These are phyloP conservation scores for Leptobrachium leishanense DNA, from an alignment of 2,113 vertebrate species.

Conservation along the genomic window DNA sequence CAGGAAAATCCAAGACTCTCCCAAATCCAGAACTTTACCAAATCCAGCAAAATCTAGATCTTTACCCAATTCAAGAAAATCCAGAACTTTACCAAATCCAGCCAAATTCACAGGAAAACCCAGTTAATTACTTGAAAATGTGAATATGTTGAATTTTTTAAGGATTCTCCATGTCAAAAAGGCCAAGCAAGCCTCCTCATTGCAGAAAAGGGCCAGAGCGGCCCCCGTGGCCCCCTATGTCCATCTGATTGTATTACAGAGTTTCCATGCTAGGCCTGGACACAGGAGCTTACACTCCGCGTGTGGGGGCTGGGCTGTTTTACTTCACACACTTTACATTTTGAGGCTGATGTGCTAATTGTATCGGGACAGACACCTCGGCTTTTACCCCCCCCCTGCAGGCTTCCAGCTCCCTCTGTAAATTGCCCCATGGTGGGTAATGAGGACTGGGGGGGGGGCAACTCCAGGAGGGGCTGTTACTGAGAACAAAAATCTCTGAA, in stretches of 20 bases:
- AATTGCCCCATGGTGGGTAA: conserved; percentile 54
- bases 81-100: no score
- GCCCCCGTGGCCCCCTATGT: not conserved
- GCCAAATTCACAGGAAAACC: no score
- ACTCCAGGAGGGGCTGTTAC: conserved; percentile 57
- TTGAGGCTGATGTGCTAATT: conserved; percentile 71
- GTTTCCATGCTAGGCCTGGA: conserved; percentile 39
- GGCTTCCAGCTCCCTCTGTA: conserved; percentile 55
- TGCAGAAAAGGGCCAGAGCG: conserved; percentile 16
- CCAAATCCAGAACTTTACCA: no score
- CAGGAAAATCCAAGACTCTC: no score
- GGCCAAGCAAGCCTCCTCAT: conserved; percentile 15
- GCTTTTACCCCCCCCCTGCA: conserved; percentile 54
- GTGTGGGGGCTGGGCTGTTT: conserved; percentile 56
- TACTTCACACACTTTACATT: conserved; percentile 60
- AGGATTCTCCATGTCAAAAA: conserved; percentile 30
- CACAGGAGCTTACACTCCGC: conserved; percentile 44
- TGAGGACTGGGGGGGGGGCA: conserved; percentile 59
- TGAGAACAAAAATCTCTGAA: conserved; percentile 64
- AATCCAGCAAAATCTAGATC: no score
- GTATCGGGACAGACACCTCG: conserved; percentile 66
- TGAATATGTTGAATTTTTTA: not conserved
- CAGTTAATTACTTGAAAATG: no score
- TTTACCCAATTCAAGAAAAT: no score
- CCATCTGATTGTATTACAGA: conserved; percentile 39